phyloP scores from a whole-genome alignment of 2,797 vertebrate genomes.

The Capromys pilorides region DNA sequence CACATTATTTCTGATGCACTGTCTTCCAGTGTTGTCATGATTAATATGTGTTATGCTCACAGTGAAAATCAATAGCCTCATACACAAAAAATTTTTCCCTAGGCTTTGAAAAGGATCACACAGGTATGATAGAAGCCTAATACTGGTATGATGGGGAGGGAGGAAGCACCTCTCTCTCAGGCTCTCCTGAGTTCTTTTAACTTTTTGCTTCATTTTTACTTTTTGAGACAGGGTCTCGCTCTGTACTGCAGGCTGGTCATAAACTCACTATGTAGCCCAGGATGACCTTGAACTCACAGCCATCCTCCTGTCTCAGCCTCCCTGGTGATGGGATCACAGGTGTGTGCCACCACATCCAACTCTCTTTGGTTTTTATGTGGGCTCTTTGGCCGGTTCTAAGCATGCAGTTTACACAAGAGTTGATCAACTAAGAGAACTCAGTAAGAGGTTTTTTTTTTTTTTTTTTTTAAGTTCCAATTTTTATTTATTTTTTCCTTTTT shows the following conservation, averaged over 20 bases:
- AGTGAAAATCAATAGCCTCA: not conserved
- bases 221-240: no score
- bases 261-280: no score
- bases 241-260: no score
- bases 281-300: no score
- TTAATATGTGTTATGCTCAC: not conserved
- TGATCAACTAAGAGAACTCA: not conserved
- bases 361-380: not conserved
- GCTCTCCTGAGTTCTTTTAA: not conserved
- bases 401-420: not conserved
- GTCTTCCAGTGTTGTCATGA: conserved; percentile 12
- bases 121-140: not conserved
- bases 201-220: no score
- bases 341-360: no score
- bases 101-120: not conserved
- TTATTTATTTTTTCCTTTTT: no score
- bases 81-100: not conserved
- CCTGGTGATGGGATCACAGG: no score
- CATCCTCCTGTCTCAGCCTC: no score
- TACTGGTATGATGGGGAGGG: not conserved
- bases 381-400: not conserved
- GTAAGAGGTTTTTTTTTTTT: no score
- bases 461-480: no score
- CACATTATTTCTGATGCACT: conserved; percentile 30
- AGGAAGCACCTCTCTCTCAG: not conserved